Evolutionary conservation across 2,888 invertebrate species (phyloP), one percentile per base, ranked within the genome.

Genomic region (Linyphia triangularis): DNA sequence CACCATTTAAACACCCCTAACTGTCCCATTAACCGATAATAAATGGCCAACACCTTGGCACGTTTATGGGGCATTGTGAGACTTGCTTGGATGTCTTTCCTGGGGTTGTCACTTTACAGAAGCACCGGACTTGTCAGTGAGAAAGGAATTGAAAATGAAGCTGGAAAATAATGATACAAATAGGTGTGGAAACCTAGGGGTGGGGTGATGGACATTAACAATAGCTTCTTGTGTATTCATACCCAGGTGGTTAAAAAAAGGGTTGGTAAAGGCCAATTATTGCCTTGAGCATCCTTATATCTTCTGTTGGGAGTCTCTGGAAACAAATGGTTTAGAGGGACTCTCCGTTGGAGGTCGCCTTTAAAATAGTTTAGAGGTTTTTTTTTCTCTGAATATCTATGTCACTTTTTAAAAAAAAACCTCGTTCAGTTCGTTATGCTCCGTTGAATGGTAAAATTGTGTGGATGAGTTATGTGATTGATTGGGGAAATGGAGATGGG

Each of bases 1-100:
- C n/a, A 16, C 40, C 65, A 65, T 78, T 78, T 78, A 63, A 51
- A 51, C 33, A 59, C 37, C 59, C 59, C 81, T 57, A 79, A 79
- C 67, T 79, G 69, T 70, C 37, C 81, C 81, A 81, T 81, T 81
- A 81, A 70, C 81, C 26, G 70, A 70, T 59, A 30, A 69, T 81
- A 81, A 81, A 81, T 37, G 69, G 37, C 22, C 37, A 24, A 70
- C 37, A 51, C 43, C 40, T 61, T 61, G 67, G 59, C 19, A 67
- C 40, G 30, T 30, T 79, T 67, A 67, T 51, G 51, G 26, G 22
- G 22, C 69, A 37, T 24, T 81, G 57, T 70, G 37, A 24, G 57
- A 24, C n/a, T 9, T 10, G 10, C 33, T 24, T 26, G 40, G 70
- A 43, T 43, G 43, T 43, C 43, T 33, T 22, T 22, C 22, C 69